phyloP scores from a whole-genome alignment of 2,888 invertebrate genomes.

The Galeruca laticollis region DNA sequence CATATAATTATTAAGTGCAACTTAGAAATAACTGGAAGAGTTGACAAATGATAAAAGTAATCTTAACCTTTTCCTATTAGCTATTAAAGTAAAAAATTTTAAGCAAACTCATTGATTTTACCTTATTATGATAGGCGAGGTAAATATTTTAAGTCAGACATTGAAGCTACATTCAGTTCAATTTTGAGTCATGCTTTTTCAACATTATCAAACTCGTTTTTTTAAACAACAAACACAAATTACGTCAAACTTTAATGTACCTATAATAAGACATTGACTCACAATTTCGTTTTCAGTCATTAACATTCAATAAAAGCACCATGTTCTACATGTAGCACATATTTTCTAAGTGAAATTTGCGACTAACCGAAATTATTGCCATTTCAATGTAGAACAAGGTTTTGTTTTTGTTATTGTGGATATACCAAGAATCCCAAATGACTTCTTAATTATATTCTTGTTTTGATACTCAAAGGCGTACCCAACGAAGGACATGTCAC shows the following conservation, averaged over 20 bases:
- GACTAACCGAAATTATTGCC: constrained; percentile 4
- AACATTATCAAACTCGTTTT: neutral
- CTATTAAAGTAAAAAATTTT: too few relatives aligned
- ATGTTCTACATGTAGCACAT: neutral
- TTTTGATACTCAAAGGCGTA: neutral
- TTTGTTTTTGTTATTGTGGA: neutral
- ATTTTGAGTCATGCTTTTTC: too few relatives aligned
- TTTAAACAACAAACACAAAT: neutral
- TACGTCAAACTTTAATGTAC: neutral
- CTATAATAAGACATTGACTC: neutral
- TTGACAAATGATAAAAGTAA: too few relatives aligned
- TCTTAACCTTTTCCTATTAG: too few relatives aligned
- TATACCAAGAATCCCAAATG: neutral
- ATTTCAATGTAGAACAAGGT: constrained; percentile 10
- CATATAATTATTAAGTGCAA: too few relatives aligned
- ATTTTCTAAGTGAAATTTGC: neutral
- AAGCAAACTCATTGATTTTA: too few relatives aligned
- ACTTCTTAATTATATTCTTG: neutral
- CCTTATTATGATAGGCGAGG: too few relatives aligned
- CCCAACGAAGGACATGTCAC: neutral
- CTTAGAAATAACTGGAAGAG: too few relatives aligned
- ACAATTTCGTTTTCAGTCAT: constrained; percentile 2
- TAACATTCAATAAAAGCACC: neutral
- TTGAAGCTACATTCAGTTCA: too few relatives aligned
- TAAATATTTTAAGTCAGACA: too few relatives aligned